Percentiles rank a stretch among this genome's conserved stretches.
phyloP scores from a whole-genome alignment of 1,140 invertebrate genomes.

The Drosophila nigrodunni region DNA sequence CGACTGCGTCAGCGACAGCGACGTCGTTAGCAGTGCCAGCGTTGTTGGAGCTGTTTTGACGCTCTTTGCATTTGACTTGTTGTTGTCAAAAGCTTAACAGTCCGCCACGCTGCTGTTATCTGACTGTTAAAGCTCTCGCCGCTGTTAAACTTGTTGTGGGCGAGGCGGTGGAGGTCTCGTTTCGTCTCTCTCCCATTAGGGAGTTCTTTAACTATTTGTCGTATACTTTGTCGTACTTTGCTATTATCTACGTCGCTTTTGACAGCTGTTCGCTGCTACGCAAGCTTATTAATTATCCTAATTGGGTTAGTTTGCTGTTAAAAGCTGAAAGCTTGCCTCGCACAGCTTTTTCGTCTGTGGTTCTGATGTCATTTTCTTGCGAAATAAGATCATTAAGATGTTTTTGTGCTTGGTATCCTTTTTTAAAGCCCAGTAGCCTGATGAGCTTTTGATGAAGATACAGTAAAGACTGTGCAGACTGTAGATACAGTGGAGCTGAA shows the following conservation, averaged over 20 bases:
- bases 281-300: constrained; percentile 48
- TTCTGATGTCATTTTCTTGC: constrained; percentile 35
- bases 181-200: neutral
- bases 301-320: constrained; percentile 29
- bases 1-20: constrained; percentile 35
- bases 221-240: neutral
- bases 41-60: constrained; percentile 27
- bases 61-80: constrained; percentile 45
- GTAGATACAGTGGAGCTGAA: constrained; percentile 5
- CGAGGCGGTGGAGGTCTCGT: neutral
- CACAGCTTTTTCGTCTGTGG: constrained; percentile 19
- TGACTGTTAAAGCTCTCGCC: constrained; percentile 38
- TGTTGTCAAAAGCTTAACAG: constrained; percentile 40
- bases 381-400: constrained; percentile 34
- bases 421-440: constrained; percentile 47
- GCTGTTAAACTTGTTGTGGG: constrained; percentile 38
- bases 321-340: constrained; percentile 13
- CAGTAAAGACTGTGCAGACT: neutral
- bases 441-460: constrained; percentile 48
- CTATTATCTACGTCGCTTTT: constrained; percentile 21
- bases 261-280: constrained; percentile 32
- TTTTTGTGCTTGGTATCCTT: neutral
- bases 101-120: constrained; percentile 10
- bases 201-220: constrained; percentile 15
- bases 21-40: constrained; percentile 4